Conservation (phyloP, 1,140 invertebrate genomes). For the Ceratosolen solmsi region DNA sequence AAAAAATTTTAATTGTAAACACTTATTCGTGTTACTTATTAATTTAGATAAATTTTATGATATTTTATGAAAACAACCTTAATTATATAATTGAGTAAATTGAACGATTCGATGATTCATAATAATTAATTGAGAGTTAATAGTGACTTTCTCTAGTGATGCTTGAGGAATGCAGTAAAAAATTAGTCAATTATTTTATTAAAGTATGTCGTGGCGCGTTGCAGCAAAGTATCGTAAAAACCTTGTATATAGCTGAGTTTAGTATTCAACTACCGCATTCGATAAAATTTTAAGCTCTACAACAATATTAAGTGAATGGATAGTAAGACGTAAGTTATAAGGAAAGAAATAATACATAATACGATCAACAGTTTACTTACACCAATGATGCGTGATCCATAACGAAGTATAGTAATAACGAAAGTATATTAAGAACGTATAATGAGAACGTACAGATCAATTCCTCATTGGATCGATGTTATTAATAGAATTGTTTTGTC, state of each 20-base stretch:
- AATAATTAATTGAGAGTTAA: constrained; percentile 35
- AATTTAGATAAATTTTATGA: too few relatives aligned
- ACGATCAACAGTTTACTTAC: too few relatives aligned
- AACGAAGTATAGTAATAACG: too few relatives aligned
- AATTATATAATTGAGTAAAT: too few relatives aligned
- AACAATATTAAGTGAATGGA: neutral
- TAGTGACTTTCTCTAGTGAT: neutral
- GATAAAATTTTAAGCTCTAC: neutral
- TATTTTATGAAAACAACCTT: too few relatives aligned
- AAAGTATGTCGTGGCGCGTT: constrained; percentile 3
- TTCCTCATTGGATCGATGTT: too few relatives aligned
- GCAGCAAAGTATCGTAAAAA: neutral
- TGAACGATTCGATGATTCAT: constrained; percentile 29
- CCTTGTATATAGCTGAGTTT: neutral
- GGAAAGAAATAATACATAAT: neutral
- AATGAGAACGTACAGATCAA: too few relatives aligned
- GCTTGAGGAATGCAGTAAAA: neutral
- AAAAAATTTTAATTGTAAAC: too few relatives aligned
- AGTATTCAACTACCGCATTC: neutral
- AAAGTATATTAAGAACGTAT: too few relatives aligned
- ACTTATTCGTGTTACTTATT: too few relatives aligned
- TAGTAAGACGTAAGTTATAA: neutral
- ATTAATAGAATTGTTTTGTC: too few relatives aligned
- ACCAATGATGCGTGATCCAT: constrained; percentile 12
- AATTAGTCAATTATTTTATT: constrained; percentile 8